phyloP scores from a whole-genome alignment of 2,888 invertebrate genomes.

The Acleris literana region DNA sequence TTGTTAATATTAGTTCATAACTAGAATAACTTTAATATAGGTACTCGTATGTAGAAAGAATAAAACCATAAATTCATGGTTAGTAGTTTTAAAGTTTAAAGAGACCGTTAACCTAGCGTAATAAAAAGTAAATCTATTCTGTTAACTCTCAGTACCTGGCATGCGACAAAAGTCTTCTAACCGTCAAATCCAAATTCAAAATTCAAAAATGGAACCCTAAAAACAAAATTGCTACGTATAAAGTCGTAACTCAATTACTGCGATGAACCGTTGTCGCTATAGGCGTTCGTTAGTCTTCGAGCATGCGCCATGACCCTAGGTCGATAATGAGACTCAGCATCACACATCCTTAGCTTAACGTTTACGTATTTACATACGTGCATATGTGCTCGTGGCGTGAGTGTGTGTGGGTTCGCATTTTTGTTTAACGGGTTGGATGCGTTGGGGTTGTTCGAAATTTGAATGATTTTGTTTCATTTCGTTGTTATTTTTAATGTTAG shows the following conservation, averaged over 20 bases:
- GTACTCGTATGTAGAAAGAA: no score
- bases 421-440: conserved; percentile 36
- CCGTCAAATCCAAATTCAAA: conserved; percentile 14
- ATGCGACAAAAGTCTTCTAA: neutral
- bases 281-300: conserved; percentile 80
- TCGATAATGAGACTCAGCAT: conserved; percentile 83
- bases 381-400: conserved; percentile 65
- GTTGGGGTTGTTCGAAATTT: conserved; percentile 11
- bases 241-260: conserved; percentile 83
- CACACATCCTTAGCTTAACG: conserved; percentile 82
- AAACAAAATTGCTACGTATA: conserved; percentile 82
- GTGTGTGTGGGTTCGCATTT: conserved; percentile 26
- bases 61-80: no score
- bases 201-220: conserved; percentile 34
- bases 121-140: no score
- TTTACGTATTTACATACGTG: conserved; percentile 82
- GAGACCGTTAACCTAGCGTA: no score
- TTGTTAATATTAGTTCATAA: no score
- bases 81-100: no score
- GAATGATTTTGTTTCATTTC: neutral
- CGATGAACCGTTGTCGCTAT: conserved; percentile 82
- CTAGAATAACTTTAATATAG: no score
- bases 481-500: no score
- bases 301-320: conserved; percentile 84
- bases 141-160: no score